Evolutionary conservation across 2,888 invertebrate genomes (phyloP), one percentile per base, ranked within the genome.

Genomic region (Phengaris alcon): DNA sequence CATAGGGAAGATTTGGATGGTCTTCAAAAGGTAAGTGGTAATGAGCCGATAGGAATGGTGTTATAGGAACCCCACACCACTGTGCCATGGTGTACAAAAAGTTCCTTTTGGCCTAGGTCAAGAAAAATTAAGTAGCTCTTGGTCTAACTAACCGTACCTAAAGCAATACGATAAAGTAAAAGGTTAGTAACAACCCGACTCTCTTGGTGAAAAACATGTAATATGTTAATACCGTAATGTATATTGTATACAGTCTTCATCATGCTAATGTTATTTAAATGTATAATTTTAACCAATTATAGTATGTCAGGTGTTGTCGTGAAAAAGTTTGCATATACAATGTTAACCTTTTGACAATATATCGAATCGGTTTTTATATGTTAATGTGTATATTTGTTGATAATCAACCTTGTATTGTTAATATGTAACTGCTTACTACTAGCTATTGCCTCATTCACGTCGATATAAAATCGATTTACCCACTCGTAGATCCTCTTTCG

Each of bases 221-320:
- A 35, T 73, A 73, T 52, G 55, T 22, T 54, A 51, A 73, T 55
- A 12, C 13, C 4, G 35, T 35, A 35, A 35, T 35, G 35, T 35
- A 35, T 35, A 22, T 13, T 35, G 35, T 35, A 35, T 35, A 22
- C 35, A 73, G 54, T 73, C 54, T 73, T 69, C n/a, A 69, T 69
- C 48, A 48, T 48, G 69, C 35, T 64, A 22, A 68, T 44, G 46
- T 46, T 13, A 69, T 69, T 69, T 48, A 48, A 69, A 69, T 69
- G 48, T 48, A 69, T 69, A 69, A 48, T 69, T 48, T 48, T 15
- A 22, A 48, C 69, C 69, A 69, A 48, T 15, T 69, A 48, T 69
- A 69, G 69, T 48, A 69, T 48, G 69, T 69, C 69, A 69, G 69
- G 69, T 69, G 69, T 3, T 64, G 64, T 12, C 35, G 35, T 52